Conservation (phyloP, 2,797 vertebrate genomes). For the Lycodopsis pacificus region DNA sequence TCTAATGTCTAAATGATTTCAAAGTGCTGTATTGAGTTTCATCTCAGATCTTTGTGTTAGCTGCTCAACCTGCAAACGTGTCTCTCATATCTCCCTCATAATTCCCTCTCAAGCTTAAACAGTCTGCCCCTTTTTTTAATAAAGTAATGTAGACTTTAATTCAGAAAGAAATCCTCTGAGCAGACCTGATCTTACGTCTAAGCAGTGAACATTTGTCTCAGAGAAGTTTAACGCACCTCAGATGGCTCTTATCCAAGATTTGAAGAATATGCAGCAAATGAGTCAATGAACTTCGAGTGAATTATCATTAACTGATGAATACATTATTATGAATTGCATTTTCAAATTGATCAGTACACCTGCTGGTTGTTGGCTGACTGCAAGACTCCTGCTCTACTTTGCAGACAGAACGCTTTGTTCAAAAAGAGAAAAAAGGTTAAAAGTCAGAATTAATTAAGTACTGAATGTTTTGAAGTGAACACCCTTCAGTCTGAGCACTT, state of each 20-base stretch:
- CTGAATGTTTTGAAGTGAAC: background rate
- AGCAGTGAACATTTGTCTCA: conserved; percentile 41
- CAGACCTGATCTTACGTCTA: conserved; percentile 18
- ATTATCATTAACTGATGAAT: background rate
- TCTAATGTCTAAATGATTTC: background rate
- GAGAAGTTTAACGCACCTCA: conserved; percentile 20
- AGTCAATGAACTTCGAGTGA: conserved; percentile 4
- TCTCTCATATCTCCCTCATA: conserved; percentile 15
- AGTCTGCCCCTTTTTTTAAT: conserved; percentile 32
- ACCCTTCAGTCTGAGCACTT: background rate
- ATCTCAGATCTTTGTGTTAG: background rate
- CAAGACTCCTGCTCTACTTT: conserved; percentile 11
- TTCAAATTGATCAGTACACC: background rate
- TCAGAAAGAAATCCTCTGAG: conserved; percentile 37
- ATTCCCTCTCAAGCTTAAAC: conserved; percentile 14
- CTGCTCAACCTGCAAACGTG: background rate
- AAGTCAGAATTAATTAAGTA: background rate
- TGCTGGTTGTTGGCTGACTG: conserved; percentile 5
- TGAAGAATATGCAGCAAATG: conserved; percentile 6
- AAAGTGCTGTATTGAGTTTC: background rate
- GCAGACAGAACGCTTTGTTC: conserved; percentile 5
- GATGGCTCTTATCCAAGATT: conserved; percentile 14
- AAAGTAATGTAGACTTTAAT: conserved; percentile 52
- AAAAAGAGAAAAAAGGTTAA: conserved; percentile 1
- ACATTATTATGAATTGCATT: background rate